phyloP scores from a whole-genome alignment of 2,888 invertebrate genomes.

The Incurvaria masculella region DNA sequence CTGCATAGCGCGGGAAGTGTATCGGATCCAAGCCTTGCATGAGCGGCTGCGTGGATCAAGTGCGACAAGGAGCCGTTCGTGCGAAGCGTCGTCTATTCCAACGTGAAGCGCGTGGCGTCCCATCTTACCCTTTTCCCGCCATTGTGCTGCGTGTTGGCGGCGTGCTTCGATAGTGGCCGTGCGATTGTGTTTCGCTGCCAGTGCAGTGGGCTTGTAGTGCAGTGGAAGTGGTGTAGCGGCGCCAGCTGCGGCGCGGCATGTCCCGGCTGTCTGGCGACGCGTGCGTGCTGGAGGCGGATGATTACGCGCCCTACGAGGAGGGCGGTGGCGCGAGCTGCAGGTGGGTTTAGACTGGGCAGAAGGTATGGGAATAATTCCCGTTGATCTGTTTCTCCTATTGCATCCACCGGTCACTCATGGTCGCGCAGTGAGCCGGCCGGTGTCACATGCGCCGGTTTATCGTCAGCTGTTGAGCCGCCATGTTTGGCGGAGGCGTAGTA shows the following conservation, averaged over 20 bases:
- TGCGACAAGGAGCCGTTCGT: neutral
- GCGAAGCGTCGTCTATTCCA: neutral
- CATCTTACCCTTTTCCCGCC: conserved; percentile 47
- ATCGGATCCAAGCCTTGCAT: neutral
- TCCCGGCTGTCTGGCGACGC: conserved; percentile 56
- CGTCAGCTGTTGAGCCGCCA: conserved; percentile 59
- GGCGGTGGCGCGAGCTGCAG: conserved; percentile 19
- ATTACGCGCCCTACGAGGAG: conserved; percentile 54
- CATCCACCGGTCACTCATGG: too few species aligned
- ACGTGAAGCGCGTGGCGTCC: neutral
- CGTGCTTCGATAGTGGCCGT: neutral
- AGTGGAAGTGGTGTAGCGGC: neutral
- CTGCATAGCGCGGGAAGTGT: neutral
- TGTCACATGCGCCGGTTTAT: conserved; percentile 33
- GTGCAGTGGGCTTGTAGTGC: neutral
- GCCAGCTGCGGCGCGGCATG: conserved; percentile 23
- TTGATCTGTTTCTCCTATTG: too few species aligned
- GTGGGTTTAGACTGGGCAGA: neutral
- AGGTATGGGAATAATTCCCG: too few species aligned
- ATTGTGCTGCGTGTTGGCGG: conserved; percentile 41
- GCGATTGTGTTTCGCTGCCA: neutral
- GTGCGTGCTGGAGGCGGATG: conserved; percentile 54
- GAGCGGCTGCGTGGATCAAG: neutral
- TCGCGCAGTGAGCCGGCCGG: conserved; percentile 8
- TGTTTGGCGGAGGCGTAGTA: conserved; percentile 57